Base-by-base conservation (phyloP, 2,113 vertebrate genomes). In the Dermatemys mawii region DNA sequence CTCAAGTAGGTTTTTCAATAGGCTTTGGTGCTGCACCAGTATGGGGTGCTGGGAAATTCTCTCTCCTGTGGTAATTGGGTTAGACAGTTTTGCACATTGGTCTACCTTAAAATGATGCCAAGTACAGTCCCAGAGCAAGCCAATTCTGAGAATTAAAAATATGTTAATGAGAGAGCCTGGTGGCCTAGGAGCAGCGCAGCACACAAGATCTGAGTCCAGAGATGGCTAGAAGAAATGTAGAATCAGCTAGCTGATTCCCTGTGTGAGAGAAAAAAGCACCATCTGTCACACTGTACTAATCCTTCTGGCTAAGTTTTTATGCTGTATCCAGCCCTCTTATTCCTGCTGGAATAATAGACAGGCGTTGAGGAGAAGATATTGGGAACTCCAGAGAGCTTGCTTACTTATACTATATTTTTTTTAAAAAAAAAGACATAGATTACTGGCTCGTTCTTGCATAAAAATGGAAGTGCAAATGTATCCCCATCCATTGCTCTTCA, bases 21-120 rank as follows among this genome's bases (percentile, higher is more conserved):
- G 0, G 2, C 0, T 0, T 75, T 93, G 53, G 8, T 2, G 0
- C 83, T 83, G 88, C 79, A 81, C 44, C 48, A 17, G 90, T 86
- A 55, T 86, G 86, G 82, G 0, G 0, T 94, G 82, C 90, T 86
- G 92, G 80, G 94, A 97, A 82, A 88, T 75, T 96, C 41, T 86
- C 70, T 94, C 84, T 91, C 75, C 92, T 95, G 22, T 63, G 41
- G 89, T 96, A 97, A 97, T 88, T 97, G 84, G 92, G 94, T 94
- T 92, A 93, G 91, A 75, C 67, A 51, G 85, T 95, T 97, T 93
- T 94, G 91, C 88, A 82, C 94, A 80, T 85, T 17, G 8, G 84
- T 92, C 12, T 96, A 19, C 92, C 93, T 96, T 94, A 50, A 82
- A 46, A 76, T 63, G 84, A 90, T 38, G 86, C 46, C 82, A 84